phyloP scores from a whole-genome alignment of 2,888 invertebrate genomes.

The Drosophila gaucha region DNA sequence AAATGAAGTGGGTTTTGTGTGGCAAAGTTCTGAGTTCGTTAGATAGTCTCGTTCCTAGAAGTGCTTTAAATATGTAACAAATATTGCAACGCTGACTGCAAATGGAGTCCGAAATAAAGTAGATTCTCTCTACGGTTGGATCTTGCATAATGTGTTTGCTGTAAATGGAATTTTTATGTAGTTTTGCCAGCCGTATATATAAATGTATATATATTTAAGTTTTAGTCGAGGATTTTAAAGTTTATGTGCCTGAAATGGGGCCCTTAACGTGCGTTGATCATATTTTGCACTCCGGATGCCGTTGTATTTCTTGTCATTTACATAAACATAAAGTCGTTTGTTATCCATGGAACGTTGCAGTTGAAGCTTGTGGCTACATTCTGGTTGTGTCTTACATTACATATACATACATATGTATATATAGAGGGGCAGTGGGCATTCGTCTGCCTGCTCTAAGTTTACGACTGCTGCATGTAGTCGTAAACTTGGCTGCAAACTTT shows the following conservation, averaged over 20 bases:
- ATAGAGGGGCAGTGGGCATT: neutral
- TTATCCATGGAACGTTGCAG: slow-evolving; percentile 49
- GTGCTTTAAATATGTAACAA: slow-evolving; percentile 29
- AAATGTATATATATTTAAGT: neutral
- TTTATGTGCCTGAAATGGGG: slow-evolving; percentile 57
- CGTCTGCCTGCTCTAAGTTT: slow-evolving; percentile 42
- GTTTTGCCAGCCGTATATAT: slow-evolving; percentile 13
- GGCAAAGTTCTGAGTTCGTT: neutral
- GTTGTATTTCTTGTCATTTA: slow-evolving; percentile 63
- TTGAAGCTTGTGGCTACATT: slow-evolving; percentile 18
- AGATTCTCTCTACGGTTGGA: slow-evolving; percentile 1
- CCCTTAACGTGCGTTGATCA: slow-evolving; percentile 57
- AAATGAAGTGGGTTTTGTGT: neutral
- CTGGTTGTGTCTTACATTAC: slow-evolving; percentile 17
- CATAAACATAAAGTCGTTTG: slow-evolving; percentile 75
- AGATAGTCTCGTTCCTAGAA: neutral
- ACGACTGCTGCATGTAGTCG: slow-evolving; percentile 49
- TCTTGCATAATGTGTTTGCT: slow-evolving; percentile 18
- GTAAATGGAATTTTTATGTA: slow-evolving; percentile 73
- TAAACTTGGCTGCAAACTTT: slow-evolving; percentile 54
- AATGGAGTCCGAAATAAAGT: neutral
- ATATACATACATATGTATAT: neutral
- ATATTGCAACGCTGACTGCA: slow-evolving; percentile 24
- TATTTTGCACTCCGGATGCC: slow-evolving; percentile 75
- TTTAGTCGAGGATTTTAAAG: slow-evolving; percentile 59